phyloP scores from a whole-genome alignment of 2,888 invertebrate genomes.

The Diarsia dahlii region DNA sequence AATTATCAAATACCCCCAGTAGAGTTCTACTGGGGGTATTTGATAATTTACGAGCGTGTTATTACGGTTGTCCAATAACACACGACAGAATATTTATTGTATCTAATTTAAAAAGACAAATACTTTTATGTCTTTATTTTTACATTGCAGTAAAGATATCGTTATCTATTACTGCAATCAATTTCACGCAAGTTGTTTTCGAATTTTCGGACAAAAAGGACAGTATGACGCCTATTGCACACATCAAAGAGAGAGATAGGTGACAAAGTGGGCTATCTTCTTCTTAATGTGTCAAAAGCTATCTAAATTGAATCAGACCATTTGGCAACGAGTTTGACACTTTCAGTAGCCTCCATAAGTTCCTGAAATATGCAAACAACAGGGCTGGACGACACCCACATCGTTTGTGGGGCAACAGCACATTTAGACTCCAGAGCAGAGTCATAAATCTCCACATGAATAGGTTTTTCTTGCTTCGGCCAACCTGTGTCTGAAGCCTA shows the following conservation, averaged over 20 bases:
- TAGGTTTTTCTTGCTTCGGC: not conserved
- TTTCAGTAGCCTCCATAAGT: not conserved
- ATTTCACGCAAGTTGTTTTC: not conserved
- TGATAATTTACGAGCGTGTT: not conserved
- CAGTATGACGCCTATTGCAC: not conserved
- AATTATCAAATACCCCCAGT: no score
- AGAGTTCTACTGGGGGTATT: not conserved
- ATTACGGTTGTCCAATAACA: not conserved
- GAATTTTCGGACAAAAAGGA: not conserved
- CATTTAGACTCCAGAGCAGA: not conserved
- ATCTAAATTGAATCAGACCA: not conserved
- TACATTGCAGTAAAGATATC: conserved; percentile 6
- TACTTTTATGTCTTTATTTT: not conserved
- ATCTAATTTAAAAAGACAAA: conserved; percentile 1
- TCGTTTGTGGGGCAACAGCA: not conserved
- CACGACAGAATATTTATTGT: conserved; percentile 8
- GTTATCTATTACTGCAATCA: conserved; percentile 2
- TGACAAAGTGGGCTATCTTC: not conserved
- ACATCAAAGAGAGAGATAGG: not conserved
- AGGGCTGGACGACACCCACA: no score
- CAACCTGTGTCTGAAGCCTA: not conserved
- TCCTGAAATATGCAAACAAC: not conserved
- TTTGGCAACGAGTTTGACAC: not conserved
- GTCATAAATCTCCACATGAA: not conserved
- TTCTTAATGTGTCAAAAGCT: not conserved